Base-by-base conservation (phyloP, 1,140 invertebrate genomes). In the Drosophila serrata region DNA sequence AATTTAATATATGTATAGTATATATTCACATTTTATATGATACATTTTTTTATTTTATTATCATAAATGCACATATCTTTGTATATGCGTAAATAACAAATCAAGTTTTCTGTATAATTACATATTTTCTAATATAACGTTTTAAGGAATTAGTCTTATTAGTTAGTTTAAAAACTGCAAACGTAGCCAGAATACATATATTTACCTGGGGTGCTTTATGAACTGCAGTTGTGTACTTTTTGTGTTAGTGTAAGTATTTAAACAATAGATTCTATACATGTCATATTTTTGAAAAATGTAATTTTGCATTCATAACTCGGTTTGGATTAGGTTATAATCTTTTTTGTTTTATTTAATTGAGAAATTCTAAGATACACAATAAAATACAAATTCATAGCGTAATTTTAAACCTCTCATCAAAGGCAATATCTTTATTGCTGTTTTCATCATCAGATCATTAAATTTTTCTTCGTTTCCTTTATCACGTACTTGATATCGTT, bases 391-490 rank as follows among this genome's bases (percentile, higher is more conserved):
- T 31, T 31, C 27, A 49, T 27, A 31, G n/a, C 48, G 27, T 49
- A 0, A 49, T 11, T 31, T n/a, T 49, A n/a, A 51, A 19, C n/a
- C 11, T 46, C 13, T 12, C 48, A 51, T 33, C 17, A 19, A 33
- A 33, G 9, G 77, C 63, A 78, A 75, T 77, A n/a, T 92, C 81
- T 49, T 78, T 74, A 31, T 79, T 87, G 70, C 90, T 92, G 39
- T 61, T 76, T 31, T 92, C 82, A 56, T 81, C 82, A 49, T 92
- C 91, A 12, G 91, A 86, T 19, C 90, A 91, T 7, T 91, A 42
- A 9, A 90, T 77, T 62, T 92, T 92, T 6, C 75, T 79, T 17
- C 79, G 73, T 37, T 91, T 92, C 24, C 72, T 81, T 63, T 76
- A 49, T 82, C 13, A n/a, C 90, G 77, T 24, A 60, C 57, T 39